Evolutionary conservation across 2,113 vertebrate genomes (phyloP).

Genomic region (Plecotus auritus): DNA sequence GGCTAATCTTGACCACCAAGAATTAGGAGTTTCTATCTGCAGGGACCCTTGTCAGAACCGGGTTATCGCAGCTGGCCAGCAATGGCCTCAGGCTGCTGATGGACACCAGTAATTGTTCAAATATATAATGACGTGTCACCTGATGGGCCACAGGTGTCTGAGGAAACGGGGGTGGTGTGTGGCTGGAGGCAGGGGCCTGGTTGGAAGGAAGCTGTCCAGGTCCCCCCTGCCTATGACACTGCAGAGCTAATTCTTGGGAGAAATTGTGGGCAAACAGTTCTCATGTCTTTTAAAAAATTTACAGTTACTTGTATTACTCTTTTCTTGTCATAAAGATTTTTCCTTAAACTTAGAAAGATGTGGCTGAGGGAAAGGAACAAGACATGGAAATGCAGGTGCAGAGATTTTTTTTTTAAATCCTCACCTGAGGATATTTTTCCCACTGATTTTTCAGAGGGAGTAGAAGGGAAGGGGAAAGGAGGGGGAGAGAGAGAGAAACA

Average conservation of each 20-base stretch:
- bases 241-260: neutral
- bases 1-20: neutral
- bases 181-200: conserved; percentile 32
- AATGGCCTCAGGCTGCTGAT: conserved; percentile 66
- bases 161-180: rapidly evolving
- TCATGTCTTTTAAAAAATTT: neutral
- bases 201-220: neutral
- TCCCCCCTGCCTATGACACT: rapidly evolving
- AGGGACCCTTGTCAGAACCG: conserved; percentile 17
- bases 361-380: neutral
- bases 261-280: neutral
- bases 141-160: conserved; percentile 65
- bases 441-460: too few relatives aligned
- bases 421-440: too few relatives aligned
- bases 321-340: neutral
- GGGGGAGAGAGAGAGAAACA: too few relatives aligned
- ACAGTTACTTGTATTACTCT: neutral
- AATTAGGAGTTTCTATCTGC: conserved; percentile 46
- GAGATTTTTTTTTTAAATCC: too few relatives aligned
- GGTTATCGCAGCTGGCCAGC: neutral
- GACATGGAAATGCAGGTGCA: neutral
- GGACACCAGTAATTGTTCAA: conserved; percentile 54
- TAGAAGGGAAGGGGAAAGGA: too few relatives aligned
- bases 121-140: conserved; percentile 47
- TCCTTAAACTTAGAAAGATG: neutral